Evolutionary conservation across 2,888 invertebrate genomes (phyloP), one percentile per base, ranked within the genome.

Genomic region (Drosophila fungiperda): DNA sequence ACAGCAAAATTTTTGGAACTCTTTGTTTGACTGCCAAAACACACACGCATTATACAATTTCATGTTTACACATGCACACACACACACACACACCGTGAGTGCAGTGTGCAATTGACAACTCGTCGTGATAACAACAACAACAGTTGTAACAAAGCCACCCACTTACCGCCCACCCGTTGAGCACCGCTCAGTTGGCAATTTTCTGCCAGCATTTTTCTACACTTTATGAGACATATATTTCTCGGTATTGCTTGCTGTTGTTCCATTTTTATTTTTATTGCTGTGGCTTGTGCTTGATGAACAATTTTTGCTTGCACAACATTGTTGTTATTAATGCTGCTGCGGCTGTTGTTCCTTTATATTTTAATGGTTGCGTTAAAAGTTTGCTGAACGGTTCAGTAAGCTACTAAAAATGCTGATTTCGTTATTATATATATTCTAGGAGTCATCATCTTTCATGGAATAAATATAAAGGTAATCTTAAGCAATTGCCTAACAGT

Each of bases 51-150:
- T 64, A 63, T 65, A 69, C 54, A 78, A 76, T 67, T 80, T 78
- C 55, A 63, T 66, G 68, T 73, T 69, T 73, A 63, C 60, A 61
- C 64, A 73, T 68, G 65, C 55, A 60, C 63, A 55, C 53, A 68
- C 42, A 64, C 17, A 57, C 15, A 36, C 29, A 58, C 29, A 61
- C 26, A 49, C 26, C 50, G 49, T 40, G 53, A 40, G 53, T 55
- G 59, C 50, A 72, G 79, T 74, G 62, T 73, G 89, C 89, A 72
- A 83, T 87, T 84, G 87, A 87, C 89, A 84, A 89, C 75, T 69
- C 68, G 70, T 68, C 53, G 77, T 50, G 52, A 49, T 55, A 74
- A 60, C 57, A 67, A 62, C 72, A 82, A 71, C 59, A 58, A 42
- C 68, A 36, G 8, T n/a, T n/a, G 45, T 15, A 45, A 55, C 3